Evolutionary conservation across 2,888 invertebrate species (phyloP).

Genomic region (Himalopsyche tibetana): DNA sequence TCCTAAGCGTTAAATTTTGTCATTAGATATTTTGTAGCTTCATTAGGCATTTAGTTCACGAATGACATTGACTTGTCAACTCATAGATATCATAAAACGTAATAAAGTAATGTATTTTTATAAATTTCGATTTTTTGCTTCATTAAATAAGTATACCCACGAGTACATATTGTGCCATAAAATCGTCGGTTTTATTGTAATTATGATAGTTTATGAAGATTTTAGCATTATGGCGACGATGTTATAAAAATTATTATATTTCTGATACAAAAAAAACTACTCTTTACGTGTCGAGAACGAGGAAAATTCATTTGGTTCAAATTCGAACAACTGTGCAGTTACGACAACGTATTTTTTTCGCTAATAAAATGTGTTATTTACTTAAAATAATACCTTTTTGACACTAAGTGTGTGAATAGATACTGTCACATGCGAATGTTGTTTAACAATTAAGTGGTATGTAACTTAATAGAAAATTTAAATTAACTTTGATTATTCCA

Average conservation of each 20-base stretch:
- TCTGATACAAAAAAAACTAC: background rate
- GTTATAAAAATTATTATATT: background rate
- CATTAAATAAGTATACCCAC: background rate
- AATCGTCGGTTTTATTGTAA: background rate
- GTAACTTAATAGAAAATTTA: no score
- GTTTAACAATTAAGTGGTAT: no score
- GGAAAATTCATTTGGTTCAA: background rate
- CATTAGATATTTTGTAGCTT: constrained; percentile 15
- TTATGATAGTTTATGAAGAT: background rate
- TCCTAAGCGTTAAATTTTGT: constrained; percentile 22
- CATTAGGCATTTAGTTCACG: constrained; percentile 16
- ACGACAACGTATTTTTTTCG: background rate
- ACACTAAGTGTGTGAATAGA: background rate
- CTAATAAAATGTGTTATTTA: background rate
- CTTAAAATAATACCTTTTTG: background rate
- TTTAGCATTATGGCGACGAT: no score
- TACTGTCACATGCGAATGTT: no score
- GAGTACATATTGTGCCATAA: constrained; percentile 1
- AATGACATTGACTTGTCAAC: background rate
- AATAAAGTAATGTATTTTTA: background rate
- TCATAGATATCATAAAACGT: background rate
- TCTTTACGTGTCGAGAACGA: background rate
- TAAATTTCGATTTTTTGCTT: background rate
- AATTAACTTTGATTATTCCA: no score
- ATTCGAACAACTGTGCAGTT: background rate